Conservation (phyloP, 2,888 invertebrate species). For the Portevinia maculata region DNA sequence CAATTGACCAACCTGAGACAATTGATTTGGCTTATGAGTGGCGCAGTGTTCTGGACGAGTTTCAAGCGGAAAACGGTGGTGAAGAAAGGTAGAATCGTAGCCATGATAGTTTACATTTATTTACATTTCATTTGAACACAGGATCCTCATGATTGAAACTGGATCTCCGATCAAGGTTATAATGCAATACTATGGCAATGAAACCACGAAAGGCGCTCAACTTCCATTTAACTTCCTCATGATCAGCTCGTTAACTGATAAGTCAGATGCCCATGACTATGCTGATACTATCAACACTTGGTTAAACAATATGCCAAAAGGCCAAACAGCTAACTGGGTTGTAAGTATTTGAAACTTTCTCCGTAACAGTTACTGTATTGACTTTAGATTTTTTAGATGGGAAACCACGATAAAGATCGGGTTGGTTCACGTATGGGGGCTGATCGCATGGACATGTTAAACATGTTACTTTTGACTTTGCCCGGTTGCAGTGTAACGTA, state of each 20-base stretch:
- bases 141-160: constrained; percentile 86
- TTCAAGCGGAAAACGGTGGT: constrained; percentile 79
- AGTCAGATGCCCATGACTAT: constrained; percentile 84
- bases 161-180: constrained; percentile 84
- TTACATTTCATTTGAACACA: too few species aligned
- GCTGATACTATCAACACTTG: constrained; percentile 84
- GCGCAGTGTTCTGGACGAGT: constrained; percentile 84
- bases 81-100: constrained; percentile 80
- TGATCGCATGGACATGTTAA: constrained; percentile 87
- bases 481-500: constrained; percentile 94
- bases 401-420: constrained; percentile 88
- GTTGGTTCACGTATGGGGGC: constrained; percentile 86
- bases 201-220: constrained; percentile 83
- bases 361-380: background rate
- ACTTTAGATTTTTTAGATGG: constrained; percentile 83
- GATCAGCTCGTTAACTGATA: too few species aligned
- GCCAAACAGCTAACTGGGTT: constrained; percentile 86
- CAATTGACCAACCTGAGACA: constrained; percentile 85
- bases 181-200: constrained; percentile 85
- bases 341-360: constrained; percentile 83
- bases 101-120: too few species aligned
- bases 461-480: constrained; percentile 90
- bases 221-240: constrained; percentile 88
- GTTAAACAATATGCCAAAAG: constrained; percentile 84
- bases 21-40: constrained; percentile 85